phyloP scores from a whole-genome alignment of 2,888 invertebrate genomes.

The Leptarthrus brevirostris region DNA sequence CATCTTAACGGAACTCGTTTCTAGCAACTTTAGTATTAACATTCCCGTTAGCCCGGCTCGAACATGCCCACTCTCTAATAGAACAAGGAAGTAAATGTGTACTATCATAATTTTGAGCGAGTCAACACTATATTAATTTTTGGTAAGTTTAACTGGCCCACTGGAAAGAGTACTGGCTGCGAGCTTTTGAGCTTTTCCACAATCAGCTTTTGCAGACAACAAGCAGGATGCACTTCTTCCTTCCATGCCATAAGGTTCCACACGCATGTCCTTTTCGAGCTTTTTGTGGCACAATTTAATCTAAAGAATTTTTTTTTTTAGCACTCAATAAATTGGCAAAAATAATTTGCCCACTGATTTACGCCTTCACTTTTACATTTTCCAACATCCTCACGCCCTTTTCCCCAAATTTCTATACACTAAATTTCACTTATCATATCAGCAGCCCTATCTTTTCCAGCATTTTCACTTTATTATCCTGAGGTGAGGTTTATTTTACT shows the following conservation, averaged over 20 bases:
- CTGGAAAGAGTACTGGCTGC: background rate
- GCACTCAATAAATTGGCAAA: background rate
- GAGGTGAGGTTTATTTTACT: too few relatives aligned
- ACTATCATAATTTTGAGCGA: background rate
- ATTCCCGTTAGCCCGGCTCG: background rate
- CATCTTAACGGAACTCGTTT: background rate
- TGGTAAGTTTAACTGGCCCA: background rate
- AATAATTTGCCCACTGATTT: background rate
- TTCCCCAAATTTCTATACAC: background rate
- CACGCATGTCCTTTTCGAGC: conserved; percentile 35
- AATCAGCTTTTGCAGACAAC: conserved; percentile 3
- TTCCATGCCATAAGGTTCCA: conserved; percentile 1
- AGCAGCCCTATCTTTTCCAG: background rate
- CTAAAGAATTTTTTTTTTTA: background rate
- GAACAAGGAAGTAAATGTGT: background rate
- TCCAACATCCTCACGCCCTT: background rate
- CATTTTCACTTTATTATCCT: too few relatives aligned
- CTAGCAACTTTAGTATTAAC: background rate
- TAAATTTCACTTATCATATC: background rate
- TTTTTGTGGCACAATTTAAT: conserved; percentile 9
- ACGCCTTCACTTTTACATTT: background rate
- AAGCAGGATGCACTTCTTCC: conserved; percentile 7
- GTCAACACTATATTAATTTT: background rate
- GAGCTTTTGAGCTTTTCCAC: background rate
- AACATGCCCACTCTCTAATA: background rate